phyloP scores from a whole-genome alignment of 2,888 invertebrate species.

The Megaustenia siamemsis region DNA sequence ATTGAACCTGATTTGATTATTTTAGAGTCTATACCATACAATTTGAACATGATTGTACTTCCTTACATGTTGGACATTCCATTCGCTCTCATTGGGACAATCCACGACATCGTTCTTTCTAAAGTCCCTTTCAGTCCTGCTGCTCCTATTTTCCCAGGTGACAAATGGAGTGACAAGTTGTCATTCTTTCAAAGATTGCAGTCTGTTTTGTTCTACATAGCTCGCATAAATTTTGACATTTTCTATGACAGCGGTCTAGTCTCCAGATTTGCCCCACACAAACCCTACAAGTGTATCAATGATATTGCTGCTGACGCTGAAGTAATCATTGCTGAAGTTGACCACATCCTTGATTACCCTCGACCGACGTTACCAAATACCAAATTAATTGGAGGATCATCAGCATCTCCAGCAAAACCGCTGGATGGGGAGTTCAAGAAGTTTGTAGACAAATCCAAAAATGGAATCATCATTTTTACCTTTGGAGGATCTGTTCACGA shows the following conservation, averaged over 20 bases:
- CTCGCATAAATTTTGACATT: slow-evolving; percentile 39
- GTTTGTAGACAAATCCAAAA: slow-evolving; percentile 46
- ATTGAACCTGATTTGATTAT: slow-evolving; percentile 54
- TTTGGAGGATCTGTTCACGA: slow-evolving; percentile 60
- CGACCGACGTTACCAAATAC: slow-evolving; percentile 60
- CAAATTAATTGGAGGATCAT: slow-evolving; percentile 61
- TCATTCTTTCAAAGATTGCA: slow-evolving; percentile 51
- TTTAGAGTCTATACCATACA: slow-evolving; percentile 49
- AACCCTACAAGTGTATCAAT: slow-evolving; percentile 52
- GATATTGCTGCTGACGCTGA: slow-evolving; percentile 49
- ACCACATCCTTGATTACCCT: slow-evolving; percentile 62
- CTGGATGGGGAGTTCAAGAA: slow-evolving; percentile 58
- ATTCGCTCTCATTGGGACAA: slow-evolving; percentile 53
- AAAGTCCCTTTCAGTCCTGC: slow-evolving; percentile 54
- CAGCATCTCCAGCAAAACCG: slow-evolving; percentile 57
- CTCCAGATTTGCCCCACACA: slow-evolving; percentile 56
- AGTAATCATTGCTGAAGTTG: slow-evolving; percentile 58
- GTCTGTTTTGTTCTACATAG: slow-evolving; percentile 11
- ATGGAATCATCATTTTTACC: slow-evolving; percentile 60
- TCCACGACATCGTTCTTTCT: slow-evolving; percentile 36
- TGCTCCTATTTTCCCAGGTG: slow-evolving; percentile 14
- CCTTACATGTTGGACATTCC: slow-evolving; percentile 54
- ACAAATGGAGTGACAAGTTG: slow-evolving; percentile 40
- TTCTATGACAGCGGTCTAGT: slow-evolving; percentile 54
- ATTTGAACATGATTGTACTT: slow-evolving; percentile 51